A percentile compares a stretch with the other conserved stretches of the same genome.
These are phyloP conservation scores for Siderastrea siderea DNA, from an alignment of 92 coral and sea anemone genomes.

Conservation along the genomic window DNA sequence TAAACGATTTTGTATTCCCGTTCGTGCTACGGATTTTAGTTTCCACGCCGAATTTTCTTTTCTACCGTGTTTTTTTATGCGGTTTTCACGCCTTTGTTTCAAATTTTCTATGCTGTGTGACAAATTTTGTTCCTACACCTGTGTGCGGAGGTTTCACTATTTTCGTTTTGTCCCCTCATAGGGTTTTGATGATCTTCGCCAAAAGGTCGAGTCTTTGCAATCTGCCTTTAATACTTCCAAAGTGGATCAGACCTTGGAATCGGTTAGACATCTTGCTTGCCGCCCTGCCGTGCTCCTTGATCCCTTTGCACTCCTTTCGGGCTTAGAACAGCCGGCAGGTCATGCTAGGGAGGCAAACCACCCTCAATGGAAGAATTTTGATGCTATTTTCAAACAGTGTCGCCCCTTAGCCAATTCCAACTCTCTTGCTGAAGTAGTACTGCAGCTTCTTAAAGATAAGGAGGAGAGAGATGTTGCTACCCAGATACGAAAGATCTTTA, in stretches of 20 bases:
- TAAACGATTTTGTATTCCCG: too few relatives aligned
- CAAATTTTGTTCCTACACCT: background rate
- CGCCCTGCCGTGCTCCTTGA: constrained; percentile 22
- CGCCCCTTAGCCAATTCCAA: constrained; percentile 19
- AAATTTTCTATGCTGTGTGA: background rate
- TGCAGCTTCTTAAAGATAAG: constrained; percentile 42
- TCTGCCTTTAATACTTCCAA: constrained; percentile 26
- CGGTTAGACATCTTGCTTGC: constrained; percentile 26
- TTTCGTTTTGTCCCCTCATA: background rate
- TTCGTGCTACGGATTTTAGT: too few relatives aligned
- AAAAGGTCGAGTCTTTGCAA: constrained; percentile 20
- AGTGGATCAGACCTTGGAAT: constrained; percentile 30
- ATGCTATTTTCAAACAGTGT: constrained; percentile 27
- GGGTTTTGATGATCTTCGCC: constrained; percentile 11
- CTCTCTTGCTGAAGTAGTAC: constrained; percentile 30
- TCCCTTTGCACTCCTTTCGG: too few relatives aligned
- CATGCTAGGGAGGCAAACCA: too few relatives aligned
- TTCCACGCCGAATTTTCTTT: too few relatives aligned
- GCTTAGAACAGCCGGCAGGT: too few relatives aligned
- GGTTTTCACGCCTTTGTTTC: too few relatives aligned
- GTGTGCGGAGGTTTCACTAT: too few relatives aligned
- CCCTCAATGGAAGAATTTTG: too few relatives aligned
- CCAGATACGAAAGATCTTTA: too few relatives aligned
- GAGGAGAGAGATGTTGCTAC: constrained; percentile 58
- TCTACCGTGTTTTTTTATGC: too few relatives aligned